These are phyloP conservation scores for Esox niger DNA, from an alignment of 2,113 vertebrate species.

Conservation along the genomic window DNA sequence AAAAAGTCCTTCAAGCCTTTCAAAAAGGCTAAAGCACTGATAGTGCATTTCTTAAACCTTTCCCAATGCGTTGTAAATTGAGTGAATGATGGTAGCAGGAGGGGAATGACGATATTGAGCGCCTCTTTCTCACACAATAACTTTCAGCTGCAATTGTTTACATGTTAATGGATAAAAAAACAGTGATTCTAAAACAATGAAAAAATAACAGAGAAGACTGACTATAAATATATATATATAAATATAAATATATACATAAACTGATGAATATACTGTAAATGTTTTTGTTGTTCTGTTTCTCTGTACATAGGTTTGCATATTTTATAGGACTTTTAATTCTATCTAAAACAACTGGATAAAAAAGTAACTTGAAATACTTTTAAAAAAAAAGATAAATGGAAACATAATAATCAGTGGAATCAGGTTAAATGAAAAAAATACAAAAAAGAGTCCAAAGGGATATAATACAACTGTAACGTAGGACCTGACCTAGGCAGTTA, in stretches of 20 bases:
- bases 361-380: constrained; percentile 70
- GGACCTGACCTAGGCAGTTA: constrained; percentile 93
- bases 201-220: constrained; percentile 93
- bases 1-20: constrained; percentile 22
- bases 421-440: constrained; percentile 61
- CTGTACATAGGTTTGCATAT: constrained; percentile 99
- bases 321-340: constrained; percentile 99
- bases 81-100: constrained; percentile 32
- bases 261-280: constrained; percentile 80
- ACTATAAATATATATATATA: constrained; percentile 82
- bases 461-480: constrained; percentile 66
- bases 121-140: constrained; percentile 53
- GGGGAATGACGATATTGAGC: constrained; percentile 26
- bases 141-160: constrained; percentile 97
- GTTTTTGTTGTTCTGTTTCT: constrained; percentile 88
- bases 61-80: constrained; percentile 24
- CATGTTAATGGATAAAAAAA: constrained; percentile 73
- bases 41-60: constrained; percentile 28
- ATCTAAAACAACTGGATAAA: constrained; percentile 86
- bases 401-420: constrained; percentile 69
- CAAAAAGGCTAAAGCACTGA: constrained; percentile 35
- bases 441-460: constrained; percentile 53
- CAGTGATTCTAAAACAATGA: constrained; percentile 67
- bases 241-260: constrained; percentile 81
- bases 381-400: constrained; percentile 70